Percentiles rank a stretch among this genome's conserved stretches.
Conservation (phyloP, 1,140 invertebrate genomes). For the Agrypnia vestita region DNA sequence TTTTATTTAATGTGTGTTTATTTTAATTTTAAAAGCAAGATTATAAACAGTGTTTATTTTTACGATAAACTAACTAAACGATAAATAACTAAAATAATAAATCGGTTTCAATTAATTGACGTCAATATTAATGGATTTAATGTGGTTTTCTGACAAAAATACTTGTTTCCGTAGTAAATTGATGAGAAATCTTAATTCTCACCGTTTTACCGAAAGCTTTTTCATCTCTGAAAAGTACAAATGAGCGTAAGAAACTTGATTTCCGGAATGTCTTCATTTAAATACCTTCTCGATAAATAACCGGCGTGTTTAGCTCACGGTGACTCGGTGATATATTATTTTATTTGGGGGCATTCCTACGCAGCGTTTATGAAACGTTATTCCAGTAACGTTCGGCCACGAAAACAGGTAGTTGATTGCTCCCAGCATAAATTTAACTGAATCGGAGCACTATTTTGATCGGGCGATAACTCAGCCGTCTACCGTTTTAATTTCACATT, state of each 20-base stretch:
- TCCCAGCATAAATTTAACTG: slow-evolving; percentile 10
- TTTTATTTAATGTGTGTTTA: too few species aligned
- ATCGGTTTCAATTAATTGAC: too few species aligned
- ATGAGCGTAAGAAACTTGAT: slow-evolving; percentile 33
- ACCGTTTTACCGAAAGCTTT: slow-evolving; percentile 3
- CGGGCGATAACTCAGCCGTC: slow-evolving; percentile 44
- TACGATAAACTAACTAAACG: too few species aligned
- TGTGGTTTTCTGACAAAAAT: neutral
- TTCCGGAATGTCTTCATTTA: slow-evolving; percentile 49
- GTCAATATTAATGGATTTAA: too few species aligned
- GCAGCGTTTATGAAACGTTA: slow-evolving; percentile 30
- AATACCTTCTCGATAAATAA: slow-evolving; percentile 40
- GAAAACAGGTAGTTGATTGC: slow-evolving; percentile 45
- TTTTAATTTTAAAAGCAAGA: too few species aligned
- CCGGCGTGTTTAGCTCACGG: slow-evolving; percentile 28
- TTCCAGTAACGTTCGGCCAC: slow-evolving; percentile 43
- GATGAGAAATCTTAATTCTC: neutral
- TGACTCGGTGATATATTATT: slow-evolving; percentile 38
- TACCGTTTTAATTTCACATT: slow-evolving; percentile 54
- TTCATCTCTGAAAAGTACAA: slow-evolving; percentile 9
- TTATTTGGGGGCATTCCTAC: slow-evolving; percentile 37
- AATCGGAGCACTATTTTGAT: slow-evolving; percentile 45
- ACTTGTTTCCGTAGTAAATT: neutral
- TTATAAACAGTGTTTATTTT: too few species aligned
- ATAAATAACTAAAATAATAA: too few species aligned